Evolutionary conservation across 2,797 vertebrate genomes (phyloP).

Genomic region (Chloroceryle inda): DNA sequence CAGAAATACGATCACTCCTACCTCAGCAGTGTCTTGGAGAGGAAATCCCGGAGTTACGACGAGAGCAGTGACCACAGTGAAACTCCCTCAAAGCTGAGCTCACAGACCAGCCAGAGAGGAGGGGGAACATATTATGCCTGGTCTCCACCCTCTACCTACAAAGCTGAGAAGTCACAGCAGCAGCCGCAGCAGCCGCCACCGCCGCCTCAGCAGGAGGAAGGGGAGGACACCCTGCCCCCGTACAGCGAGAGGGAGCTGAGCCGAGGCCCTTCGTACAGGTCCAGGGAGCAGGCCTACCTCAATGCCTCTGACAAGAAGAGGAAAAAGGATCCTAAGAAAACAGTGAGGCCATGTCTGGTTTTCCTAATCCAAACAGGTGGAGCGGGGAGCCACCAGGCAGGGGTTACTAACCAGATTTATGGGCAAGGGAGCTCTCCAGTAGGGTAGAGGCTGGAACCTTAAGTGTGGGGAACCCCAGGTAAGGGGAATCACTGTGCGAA

Average conservation of each 20-base stretch:
- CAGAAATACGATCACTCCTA: constrained; percentile 89
- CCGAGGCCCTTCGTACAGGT: constrained; percentile 84
- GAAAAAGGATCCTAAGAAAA: constrained; percentile 90
- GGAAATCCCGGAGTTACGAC: constrained; percentile 87
- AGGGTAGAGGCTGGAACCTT: background rate
- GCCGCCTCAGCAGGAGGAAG: constrained; percentile 83
- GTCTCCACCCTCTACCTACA: constrained; percentile 79
- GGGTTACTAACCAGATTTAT: background rate
- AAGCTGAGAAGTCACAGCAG: constrained; percentile 63
- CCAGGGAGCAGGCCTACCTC: constrained; percentile 83
- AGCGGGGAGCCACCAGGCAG: background rate
- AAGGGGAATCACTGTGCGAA: background rate
- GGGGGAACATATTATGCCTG: constrained; percentile 82
- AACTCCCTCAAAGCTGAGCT: constrained; percentile 91
- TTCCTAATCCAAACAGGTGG: constrained; percentile 58
- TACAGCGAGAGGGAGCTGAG: constrained; percentile 91
- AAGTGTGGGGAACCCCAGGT: background rate
- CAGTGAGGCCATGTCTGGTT: constrained; percentile 85
- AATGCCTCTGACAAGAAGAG: constrained; percentile 86
- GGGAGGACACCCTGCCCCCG: constrained; percentile 91
- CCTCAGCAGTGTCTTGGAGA: constrained; percentile 88
- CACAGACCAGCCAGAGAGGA: constrained; percentile 81
- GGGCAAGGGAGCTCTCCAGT: background rate
- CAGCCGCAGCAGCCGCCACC: constrained; percentile 5
- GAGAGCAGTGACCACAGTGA: constrained; percentile 81